Evolutionary conservation across 92 coral and sea anemone species (phyloP).

Genomic region (Phenganax stokvisi): DNA sequence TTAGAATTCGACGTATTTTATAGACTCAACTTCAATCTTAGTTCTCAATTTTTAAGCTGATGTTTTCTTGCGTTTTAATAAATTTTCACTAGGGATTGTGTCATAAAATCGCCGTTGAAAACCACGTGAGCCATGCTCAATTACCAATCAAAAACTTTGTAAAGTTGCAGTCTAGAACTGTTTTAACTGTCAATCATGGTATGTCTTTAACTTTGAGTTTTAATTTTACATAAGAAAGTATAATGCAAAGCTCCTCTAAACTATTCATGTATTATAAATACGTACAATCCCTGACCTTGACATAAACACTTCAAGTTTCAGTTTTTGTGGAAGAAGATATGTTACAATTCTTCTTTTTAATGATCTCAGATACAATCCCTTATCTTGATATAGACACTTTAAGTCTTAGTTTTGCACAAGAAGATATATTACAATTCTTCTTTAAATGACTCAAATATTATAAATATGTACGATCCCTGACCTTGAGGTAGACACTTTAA

Average conservation of each 20-base stretch:
- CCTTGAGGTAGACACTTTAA: background rate
- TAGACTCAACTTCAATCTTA: background rate
- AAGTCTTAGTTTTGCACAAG: too few relatives aligned
- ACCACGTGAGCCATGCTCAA: slow-evolving; percentile 75
- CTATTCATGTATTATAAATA: too few relatives aligned
- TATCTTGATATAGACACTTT: too few relatives aligned
- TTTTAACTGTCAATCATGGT: slow-evolving; percentile 77
- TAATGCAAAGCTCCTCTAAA: background rate
- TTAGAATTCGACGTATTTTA: background rate
- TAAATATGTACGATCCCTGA: background rate
- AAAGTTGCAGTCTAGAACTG: slow-evolving; percentile 69
- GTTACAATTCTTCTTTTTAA: too few relatives aligned
- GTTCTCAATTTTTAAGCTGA: too few relatives aligned
- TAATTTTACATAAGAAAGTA: background rate
- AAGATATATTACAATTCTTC: background rate
- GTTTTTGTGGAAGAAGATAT: too few relatives aligned
- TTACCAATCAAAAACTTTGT: slow-evolving; percentile 76
- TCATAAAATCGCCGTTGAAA: slow-evolving; percentile 59
- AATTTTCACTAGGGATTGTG: slow-evolving; percentile 56
- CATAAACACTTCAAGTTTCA: too few relatives aligned
- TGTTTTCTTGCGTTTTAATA: background rate
- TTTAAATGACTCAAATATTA: background rate
- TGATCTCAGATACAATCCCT: too few relatives aligned
- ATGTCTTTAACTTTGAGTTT: background rate
- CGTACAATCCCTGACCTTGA: too few relatives aligned